phyloP scores from a whole-genome alignment of 2,113 vertebrate genomes.

The Carlito syrichta region DNA sequence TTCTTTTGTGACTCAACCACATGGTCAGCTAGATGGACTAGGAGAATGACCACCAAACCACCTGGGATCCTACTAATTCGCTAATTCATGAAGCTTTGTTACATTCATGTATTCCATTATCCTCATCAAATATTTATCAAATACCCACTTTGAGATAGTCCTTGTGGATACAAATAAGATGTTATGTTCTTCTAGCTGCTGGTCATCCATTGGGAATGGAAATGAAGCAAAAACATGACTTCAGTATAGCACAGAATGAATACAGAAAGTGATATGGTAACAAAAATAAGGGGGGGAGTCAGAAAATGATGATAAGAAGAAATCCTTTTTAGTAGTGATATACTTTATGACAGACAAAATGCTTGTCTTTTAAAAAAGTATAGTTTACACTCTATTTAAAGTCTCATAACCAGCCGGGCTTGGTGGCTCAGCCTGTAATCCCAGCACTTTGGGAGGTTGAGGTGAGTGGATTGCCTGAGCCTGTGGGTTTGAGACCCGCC shows the following conservation, averaged over 20 bases:
- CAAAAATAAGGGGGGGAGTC: not conserved
- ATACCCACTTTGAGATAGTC: not conserved
- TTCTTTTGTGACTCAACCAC: not conserved
- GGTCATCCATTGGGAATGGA: not conserved
- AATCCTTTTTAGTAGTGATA: not conserved
- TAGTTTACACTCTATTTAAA: not conserved
- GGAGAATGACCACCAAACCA: not conserved
- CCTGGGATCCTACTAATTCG: not conserved
- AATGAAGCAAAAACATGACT: not conserved
- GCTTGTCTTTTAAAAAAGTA: not conserved
- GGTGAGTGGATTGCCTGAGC: too few species aligned
- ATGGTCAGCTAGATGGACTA: not conserved
- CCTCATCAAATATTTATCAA: conserved; percentile 36
- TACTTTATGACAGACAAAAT: not conserved
- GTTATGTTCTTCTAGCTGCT: not conserved
- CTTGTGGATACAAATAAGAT: not conserved
- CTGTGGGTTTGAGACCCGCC: too few species aligned
- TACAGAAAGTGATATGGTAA: not conserved
- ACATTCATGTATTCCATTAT: not conserved
- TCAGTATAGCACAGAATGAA: not conserved
- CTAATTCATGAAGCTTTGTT: not conserved
- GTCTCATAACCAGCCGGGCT: not conserved
- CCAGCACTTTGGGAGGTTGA: too few species aligned
- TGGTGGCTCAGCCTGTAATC: too few species aligned
- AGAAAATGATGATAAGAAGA: not conserved